Evolutionary conservation across 2,888 invertebrate genomes (phyloP), one percentile per base, ranked within the genome.

Genomic region (Scaeva pyrastri): DNA sequence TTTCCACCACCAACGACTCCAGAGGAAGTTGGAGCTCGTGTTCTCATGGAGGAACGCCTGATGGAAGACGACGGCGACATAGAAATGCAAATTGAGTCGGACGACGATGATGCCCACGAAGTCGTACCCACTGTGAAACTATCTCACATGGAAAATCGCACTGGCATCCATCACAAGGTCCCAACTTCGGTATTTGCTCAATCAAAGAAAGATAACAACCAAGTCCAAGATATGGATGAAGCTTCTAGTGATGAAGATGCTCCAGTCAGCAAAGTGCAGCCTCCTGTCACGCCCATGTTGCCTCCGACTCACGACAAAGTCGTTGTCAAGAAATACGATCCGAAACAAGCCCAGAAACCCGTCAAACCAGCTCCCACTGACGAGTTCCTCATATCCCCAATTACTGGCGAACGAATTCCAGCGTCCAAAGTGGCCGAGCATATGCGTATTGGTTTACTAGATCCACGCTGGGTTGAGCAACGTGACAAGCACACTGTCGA

Each of bases 401-500:
- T 99, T 90, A 99, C 99, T 0, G 99, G 99, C 48, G 99, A 99
- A 92, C 96, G 97, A 91, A 98, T 99, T 90, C 98, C 98, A 0
- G 98, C 98, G 0, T 97, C 97, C 90, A 98, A 99, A 93, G 97
- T 99, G 80, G 98, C 98, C 80, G 98, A 99, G 90, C 99, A 99
- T 93, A 98, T 99, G 95, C 96, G 98, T 88, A 98, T 98, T 92
- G 98, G 98, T 19, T 93, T 99, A 89, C 93, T 99, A 89, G 99
- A 99, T 94, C 98, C 98, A 16, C 96, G 98, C 89, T 99, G 99
- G 98, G 96, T 99, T 84, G 99, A 99, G 92, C 98, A 99, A 91
- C 94, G 98, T 14, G 99, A 99, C 92, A 96, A 98, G 88, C 97
- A 97, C 88, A 95, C 97, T n/a, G 95, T 97, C 56, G 99, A 99